These are phyloP conservation scores for Lissonota sp. DNA, from an alignment of 2,888 invertebrate genomes.

Conservation along the genomic window DNA sequence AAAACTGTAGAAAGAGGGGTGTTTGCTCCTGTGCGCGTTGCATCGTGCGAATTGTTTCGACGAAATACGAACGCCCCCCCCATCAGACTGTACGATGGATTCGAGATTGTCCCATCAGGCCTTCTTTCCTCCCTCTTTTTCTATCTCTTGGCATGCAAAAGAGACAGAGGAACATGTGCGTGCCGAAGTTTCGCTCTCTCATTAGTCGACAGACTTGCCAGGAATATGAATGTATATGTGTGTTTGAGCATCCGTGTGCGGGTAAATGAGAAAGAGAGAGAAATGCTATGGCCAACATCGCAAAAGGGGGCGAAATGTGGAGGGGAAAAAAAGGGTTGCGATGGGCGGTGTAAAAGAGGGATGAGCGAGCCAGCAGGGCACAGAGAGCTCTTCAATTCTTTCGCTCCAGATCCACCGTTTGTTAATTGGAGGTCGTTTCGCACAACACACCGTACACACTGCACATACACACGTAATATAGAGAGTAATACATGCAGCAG, in stretches of 20 bases:
- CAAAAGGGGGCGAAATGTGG: conserved; percentile 21
- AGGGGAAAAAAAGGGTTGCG: conserved; percentile 61
- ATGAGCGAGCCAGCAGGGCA: conserved; percentile 65
- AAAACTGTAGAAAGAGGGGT: conserved; percentile 43
- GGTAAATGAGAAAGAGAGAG: conserved; percentile 30
- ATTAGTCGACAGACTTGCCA: conserved; percentile 69
- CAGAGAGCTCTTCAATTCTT: conserved; percentile 80
- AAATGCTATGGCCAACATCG: conserved; percentile 32
- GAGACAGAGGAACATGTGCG: conserved; percentile 51
- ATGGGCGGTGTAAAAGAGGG: conserved; percentile 55
- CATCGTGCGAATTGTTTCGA: conserved; percentile 58
- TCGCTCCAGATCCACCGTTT: conserved; percentile 81
- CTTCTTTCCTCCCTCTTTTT: conserved; percentile 32
- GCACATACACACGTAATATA: conserved; percentile 5
- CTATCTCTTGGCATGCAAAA: conserved; percentile 39
- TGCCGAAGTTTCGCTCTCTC: conserved; percentile 69
- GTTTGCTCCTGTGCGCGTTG: conserved; percentile 8
- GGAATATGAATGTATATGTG: conserved; percentile 24
- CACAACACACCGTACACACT: conserved; percentile 24
- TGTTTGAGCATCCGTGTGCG: neutral
- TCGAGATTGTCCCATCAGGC: conserved; percentile 60
- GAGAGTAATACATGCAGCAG: conserved; percentile 30
- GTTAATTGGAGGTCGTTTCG: conserved; percentile 81
- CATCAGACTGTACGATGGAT: conserved; percentile 44
- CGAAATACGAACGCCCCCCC: conserved; percentile 35